A percentile compares a stretch with the other conserved stretches of the same genome.
phyloP scores from a whole-genome alignment of 2,888 invertebrate species.

The Busseola fusca region DNA sequence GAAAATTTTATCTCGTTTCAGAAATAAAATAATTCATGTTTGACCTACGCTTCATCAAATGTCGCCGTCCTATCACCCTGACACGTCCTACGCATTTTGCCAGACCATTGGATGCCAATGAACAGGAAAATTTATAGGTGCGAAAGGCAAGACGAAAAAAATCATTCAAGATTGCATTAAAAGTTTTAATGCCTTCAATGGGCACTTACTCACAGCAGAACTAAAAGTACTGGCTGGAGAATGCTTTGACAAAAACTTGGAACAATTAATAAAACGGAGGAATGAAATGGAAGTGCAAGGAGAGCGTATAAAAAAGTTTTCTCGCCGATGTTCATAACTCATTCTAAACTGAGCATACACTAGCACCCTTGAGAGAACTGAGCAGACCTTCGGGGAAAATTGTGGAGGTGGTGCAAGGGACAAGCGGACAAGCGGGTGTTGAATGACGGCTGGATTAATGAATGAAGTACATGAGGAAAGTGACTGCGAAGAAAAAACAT shows the following conservation, averaged over 20 bases:
- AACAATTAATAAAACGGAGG: constrained; percentile 50
- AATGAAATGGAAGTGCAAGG: constrained; percentile 51
- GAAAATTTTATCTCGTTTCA: neutral
- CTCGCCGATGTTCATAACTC: constrained; percentile 71
- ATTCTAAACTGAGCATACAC: constrained; percentile 69
- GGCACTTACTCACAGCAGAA: constrained; percentile 26
- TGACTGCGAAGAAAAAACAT: no score
- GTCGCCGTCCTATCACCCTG: constrained; percentile 16
- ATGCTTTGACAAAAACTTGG: constrained; percentile 53
- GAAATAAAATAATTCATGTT: constrained; percentile 26
- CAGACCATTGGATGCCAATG: constrained; percentile 32
- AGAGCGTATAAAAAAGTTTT: constrained; percentile 65
- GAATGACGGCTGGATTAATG: neutral
- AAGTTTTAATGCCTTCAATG: constrained; percentile 48
- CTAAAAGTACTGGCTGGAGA: constrained; percentile 22
- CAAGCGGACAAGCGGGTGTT: constrained; percentile 8
- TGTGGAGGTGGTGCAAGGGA: constrained; percentile 35
- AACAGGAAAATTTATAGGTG: constrained; percentile 33
- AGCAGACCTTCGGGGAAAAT: constrained; percentile 61
- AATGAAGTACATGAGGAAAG: neutral
- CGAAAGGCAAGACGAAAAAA: constrained; percentile 10
- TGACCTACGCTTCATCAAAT: constrained; percentile 25
- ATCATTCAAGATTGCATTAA: constrained; percentile 35
- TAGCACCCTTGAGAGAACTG: constrained; percentile 69
- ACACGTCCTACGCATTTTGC: constrained; percentile 34